Conservation (phyloP, 2,797 vertebrate genomes). For the Poecile montanus region DNA sequence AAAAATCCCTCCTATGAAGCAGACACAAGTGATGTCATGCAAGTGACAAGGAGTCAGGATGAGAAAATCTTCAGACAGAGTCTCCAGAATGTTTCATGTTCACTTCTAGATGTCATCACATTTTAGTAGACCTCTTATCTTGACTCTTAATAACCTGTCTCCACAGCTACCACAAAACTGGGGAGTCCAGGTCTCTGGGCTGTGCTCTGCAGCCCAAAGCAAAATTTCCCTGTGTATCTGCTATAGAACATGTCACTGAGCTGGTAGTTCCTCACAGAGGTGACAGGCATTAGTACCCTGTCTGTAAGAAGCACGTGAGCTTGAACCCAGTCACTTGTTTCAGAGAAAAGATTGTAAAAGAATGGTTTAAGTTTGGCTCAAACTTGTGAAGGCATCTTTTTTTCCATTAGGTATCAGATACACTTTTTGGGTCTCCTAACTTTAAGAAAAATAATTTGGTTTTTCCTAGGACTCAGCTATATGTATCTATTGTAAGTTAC, state of each 20-base stretch:
- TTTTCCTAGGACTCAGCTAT: neutral
- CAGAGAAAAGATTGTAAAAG: neutral
- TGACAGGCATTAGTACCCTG: neutral
- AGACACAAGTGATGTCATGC: neutral
- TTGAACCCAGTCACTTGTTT: neutral
- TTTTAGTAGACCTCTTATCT: neutral
- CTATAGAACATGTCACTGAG: rapidly evolving
- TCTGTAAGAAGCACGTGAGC: neutral
- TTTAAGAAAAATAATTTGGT: neutral
- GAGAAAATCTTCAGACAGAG: neutral
- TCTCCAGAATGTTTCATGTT: neutral
- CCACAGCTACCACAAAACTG: neutral
- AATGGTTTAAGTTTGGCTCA: neutral
- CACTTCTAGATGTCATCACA: neutral
- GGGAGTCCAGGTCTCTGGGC: neutral
- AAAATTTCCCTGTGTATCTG: neutral
- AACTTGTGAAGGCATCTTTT: neutral
- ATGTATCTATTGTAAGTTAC: neutral
- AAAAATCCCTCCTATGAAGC: neutral
- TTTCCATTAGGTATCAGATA: neutral
- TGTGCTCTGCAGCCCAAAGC: neutral
- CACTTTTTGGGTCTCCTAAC: neutral
- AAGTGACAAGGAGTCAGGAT: neutral
- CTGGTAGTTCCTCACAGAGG: neutral
- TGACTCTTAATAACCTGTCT: neutral